Evolutionary conservation across 2,113 vertebrate genomes (phyloP), one percentile per base, ranked within the genome.

Genomic region (Perognathus longimembris): DNA sequence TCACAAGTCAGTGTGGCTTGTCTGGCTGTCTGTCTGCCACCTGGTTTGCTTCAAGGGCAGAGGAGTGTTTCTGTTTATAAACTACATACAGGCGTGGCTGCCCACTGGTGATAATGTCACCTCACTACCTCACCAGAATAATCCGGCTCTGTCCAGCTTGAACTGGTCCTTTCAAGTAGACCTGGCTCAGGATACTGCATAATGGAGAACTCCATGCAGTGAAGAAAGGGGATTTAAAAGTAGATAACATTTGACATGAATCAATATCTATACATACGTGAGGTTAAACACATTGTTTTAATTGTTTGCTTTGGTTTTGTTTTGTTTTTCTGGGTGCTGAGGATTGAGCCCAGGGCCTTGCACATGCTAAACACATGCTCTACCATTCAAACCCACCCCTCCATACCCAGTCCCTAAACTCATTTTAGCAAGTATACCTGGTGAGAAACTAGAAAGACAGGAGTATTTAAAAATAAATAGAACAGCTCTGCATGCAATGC

Each of bases 51-150:
- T 88, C 85, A 69, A 86, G 82, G 81, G 81, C 74, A 85, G 30
- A 42, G 21, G 84, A 45, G 36, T 11, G 28, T 59, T 74, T 87
- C 92, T 87, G 38, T 75, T 78, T 91, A 26, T 50, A 9, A 77
- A 59, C 18, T 30, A 2, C 3, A 15, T 2, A 14, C 14, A 54
- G 79, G 20, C 6, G 1, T 1, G 28, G 30, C n/a, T 42, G 36
- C 18, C 75, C 0, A 1, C 0, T 0, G 4, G 17, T 1, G 50
- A 26, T 1, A 7, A 32, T 15, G 14, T 26, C 18, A 0, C n/a
- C 15, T 42, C 34, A 34, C 40, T 17, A 76, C 57, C 57, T 54
- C 74, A 42, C 54, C 32, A 45, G 67, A 45, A 3, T 2, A 8
- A 61, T 40, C 73, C 8, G 20, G 34, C 28, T 24, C n/a, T 75